Base-by-base conservation (phyloP, 2,797 vertebrate genomes). In the Aldrovandia affinis region DNA sequence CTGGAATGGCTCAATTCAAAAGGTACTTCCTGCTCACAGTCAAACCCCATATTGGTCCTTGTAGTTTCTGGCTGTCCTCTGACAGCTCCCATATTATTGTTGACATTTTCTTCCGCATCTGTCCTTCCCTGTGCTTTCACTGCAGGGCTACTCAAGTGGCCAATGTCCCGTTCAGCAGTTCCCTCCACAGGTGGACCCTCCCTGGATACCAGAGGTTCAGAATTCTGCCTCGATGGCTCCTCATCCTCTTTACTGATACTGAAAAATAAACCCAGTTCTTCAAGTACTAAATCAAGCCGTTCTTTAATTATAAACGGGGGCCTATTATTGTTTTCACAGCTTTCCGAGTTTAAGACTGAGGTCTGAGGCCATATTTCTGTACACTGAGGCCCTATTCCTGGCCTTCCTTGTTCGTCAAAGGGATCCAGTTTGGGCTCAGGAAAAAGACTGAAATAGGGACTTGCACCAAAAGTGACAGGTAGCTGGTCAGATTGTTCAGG, bases 191-290 rank as follows among this genome's bases (percentile, higher is more conserved):
- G 85, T 50, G 86, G 84, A 81, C 57, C 44, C 36, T 78, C 83
- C 85, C 54, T 84, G 68, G 81, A 88, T 44, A 15, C 0, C 10
- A 54, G 30, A 88, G 59, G 89, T 86, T 93, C 88, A 84, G 93
- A 91, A 82, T 88, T 85, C 81, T 70, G n/a, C 88, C 83, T 81
- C 89, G 82, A 84, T 39, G 47, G 86, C 81, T 85, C 90, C 89
- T 93, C 85, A 61, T 33, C 90, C 88, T 87, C 92, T 81, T 83
- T 91, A 88, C 93, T 95, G 91, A 97, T 96, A 82, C 95, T 91
- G 88, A 97, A 96, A 92, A 95, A 98, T 88, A 95, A 88, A 42
- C 0, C 88, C 88, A 97, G 92, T 91, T 98, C 97, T 91, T 96
- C 92, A 82, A 97, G 83, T 36, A 98, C 97, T 87, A 93, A 89